phyloP scores from a whole-genome alignment of 2,888 invertebrate genomes.

The Girardia tigrina region DNA sequence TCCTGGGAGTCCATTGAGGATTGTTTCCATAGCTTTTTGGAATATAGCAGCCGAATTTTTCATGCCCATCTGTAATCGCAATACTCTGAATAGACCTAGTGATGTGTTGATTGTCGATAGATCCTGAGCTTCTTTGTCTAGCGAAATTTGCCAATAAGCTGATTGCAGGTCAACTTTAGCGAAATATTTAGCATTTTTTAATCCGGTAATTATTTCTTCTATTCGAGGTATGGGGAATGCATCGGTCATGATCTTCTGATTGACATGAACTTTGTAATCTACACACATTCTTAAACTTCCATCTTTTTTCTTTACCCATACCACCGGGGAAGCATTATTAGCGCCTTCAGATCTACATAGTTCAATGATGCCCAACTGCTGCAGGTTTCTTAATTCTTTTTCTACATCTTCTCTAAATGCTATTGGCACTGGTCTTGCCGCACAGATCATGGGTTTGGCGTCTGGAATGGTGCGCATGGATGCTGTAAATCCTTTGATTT shows the following conservation, averaged over 20 bases:
- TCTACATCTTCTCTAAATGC: conserved; percentile 27
- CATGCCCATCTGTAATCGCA: conserved; percentile 33
- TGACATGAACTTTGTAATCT: conserved; percentile 30
- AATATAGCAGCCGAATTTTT: conserved; percentile 29
- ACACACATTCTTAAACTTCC: conserved; percentile 30
- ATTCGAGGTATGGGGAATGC: conserved; percentile 26
- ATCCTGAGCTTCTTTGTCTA: conserved; percentile 27
- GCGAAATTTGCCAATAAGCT: conserved; percentile 31
- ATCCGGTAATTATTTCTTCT: conserved; percentile 30
- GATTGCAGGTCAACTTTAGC: conserved; percentile 31
- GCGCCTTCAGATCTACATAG: conserved; percentile 11
- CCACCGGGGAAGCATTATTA: conserved; percentile 29
- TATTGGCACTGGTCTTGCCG: conserved; percentile 27
- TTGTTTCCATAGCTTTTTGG: too few species aligned
- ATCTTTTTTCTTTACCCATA: conserved; percentile 26
- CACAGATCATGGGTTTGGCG: conserved; percentile 4
- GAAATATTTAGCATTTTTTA: conserved; percentile 36
- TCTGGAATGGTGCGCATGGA: too few species aligned
- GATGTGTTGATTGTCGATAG: conserved; percentile 28
- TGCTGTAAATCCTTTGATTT: too few species aligned
- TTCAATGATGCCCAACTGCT: conserved; percentile 27
- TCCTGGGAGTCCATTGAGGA: too few species aligned
- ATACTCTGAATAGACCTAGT: conserved; percentile 26
- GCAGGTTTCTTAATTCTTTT: conserved; percentile 24
- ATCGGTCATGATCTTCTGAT: conserved; percentile 32